Evolutionary conservation across 23 tunicate species (phyloP).

Genomic region (Corella eumyota): DNA sequence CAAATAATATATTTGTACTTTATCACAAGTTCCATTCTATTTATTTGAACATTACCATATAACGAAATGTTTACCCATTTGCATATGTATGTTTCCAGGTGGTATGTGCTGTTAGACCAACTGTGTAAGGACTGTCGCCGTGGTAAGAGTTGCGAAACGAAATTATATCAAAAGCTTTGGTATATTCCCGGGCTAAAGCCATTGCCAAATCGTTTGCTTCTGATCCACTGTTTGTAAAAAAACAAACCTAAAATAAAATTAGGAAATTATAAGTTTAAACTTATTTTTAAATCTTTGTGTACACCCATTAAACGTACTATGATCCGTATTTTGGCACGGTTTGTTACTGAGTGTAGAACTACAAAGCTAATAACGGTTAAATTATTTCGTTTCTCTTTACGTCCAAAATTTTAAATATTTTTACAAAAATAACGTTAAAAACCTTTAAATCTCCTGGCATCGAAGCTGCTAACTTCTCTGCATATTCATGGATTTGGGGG

Average conservation of each 20-base stretch:
- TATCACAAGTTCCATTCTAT: not conserved
- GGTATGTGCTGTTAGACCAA: slow-evolving; percentile 86
- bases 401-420: too few species aligned
- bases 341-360: too few species aligned
- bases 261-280: not conserved
- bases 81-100: slow-evolving; percentile 86
- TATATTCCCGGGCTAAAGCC: slow-evolving; percentile 71
- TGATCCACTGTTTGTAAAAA: slow-evolving; percentile 96
- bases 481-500: slow-evolving; percentile 77
- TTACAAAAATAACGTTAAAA: too few species aligned
- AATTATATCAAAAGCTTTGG: slow-evolving; percentile 73
- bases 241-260: slow-evolving; percentile 53
- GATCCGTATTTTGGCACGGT: too few species aligned
- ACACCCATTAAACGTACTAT: too few species aligned
- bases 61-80: slow-evolving; percentile 63
- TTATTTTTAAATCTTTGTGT: not conserved
- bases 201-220: slow-evolving; percentile 98
- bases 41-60: not conserved
- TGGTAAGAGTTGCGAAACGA: slow-evolving; percentile 90
- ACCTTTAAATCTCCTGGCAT: slow-evolving; percentile 87
- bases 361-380: too few species aligned
- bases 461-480: slow-evolving; percentile 72
- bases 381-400: too few species aligned
- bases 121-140: slow-evolving; percentile 89
- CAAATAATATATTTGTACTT: too few species aligned